A percentile compares a stretch with the other conserved stretches of the same genome.
Evolutionary conservation across 37 sponge, comb jelly and placozoan species (phyloP).

Genomic region (Eunapius fragilis): DNA sequence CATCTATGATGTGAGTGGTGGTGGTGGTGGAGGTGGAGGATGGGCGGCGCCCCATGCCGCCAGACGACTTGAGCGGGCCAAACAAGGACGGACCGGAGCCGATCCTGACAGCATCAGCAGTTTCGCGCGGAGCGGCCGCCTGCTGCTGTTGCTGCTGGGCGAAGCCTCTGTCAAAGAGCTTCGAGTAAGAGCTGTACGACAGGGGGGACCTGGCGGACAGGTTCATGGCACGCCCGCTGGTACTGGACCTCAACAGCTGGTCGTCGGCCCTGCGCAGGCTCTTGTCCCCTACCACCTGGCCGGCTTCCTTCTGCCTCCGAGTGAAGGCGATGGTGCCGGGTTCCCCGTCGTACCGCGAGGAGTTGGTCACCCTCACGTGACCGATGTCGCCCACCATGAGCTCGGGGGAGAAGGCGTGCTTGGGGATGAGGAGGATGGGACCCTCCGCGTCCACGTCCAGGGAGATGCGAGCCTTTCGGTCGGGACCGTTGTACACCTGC

Average conservation of each 20-base stretch:
- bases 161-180: not conserved
- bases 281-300: not conserved
- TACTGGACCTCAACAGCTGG: not conserved
- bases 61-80: not conserved
- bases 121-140: too few relatives aligned
- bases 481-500: conserved; percentile 74
- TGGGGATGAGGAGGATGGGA: conserved; percentile 91
- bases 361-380: conserved; percentile 76
- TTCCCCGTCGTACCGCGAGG: conserved; percentile 61
- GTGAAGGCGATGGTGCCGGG: conserved; percentile 44
- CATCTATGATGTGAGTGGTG: conserved; percentile 3
- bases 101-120: not conserved
- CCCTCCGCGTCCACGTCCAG: conserved; percentile 85
- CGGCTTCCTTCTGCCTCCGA: not conserved
- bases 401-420: conserved; percentile 86
- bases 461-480: conserved; percentile 81
- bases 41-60: not conserved
- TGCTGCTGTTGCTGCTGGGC: not conserved
- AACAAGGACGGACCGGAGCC: not conserved
- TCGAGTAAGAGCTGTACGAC: not conserved
- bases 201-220: not conserved
- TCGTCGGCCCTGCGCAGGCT: not conserved
- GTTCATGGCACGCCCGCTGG: not conserved
- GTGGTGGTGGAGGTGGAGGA: not conserved
- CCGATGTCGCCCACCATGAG: conserved; percentile 91